Evolutionary conservation across 2,113 vertebrate genomes (phyloP), one percentile per base, ranked within the genome.

Genomic region (Micronycteris hirsuta): DNA sequence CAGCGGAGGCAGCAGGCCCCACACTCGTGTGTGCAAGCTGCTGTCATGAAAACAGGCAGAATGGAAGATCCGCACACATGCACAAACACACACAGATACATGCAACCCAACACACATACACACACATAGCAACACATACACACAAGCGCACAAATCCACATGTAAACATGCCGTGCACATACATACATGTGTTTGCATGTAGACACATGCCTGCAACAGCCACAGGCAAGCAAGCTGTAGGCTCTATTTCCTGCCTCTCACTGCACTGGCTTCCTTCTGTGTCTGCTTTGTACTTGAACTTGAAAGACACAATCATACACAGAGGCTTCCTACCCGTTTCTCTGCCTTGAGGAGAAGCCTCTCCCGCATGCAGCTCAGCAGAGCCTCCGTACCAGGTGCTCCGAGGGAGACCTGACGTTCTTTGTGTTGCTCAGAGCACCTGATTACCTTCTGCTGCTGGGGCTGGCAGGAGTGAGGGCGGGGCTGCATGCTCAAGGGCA

Each of bases 61-160:
- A 19, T 8, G 24, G 31, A 24, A 17, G 80, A 12, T 1, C 9
- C 1, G 41, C 19, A 13, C 0, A 0, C 12, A 15, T 1, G 2
- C 9, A 36, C 1, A 4, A 11, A 2, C 41, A 58, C 3, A 52
- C 13, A n/a, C 17, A 36, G 28, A 16, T 31, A 41, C 4, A 2
- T 26, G 11, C 19, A 45, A 7, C 22, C 22, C 24, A 73, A 13
- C 26, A 19, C n/a, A n/a, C n/a, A n/a, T n/a, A n/a, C n/a, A n/a
- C n/a, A n/a, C n/a, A n/a, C n/a, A n/a, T n/a, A n/a, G n/a, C n/a
- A n/a, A n/a, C n/a, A n/a, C n/a, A n/a, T n/a, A n/a, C 52, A 38
- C 14, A 26, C 6, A 33, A 24, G n/a, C 16, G 17, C 7, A 61
- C 58, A n/a, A 28, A 14, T 10, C 10, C 73, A 17, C 36, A 56